Percentiles rank a stretch among this genome's conserved stretches.
These are phyloP conservation scores for Mastacembelus armatus DNA, from an alignment of 2,797 vertebrate genomes.

Conservation along the genomic window DNA sequence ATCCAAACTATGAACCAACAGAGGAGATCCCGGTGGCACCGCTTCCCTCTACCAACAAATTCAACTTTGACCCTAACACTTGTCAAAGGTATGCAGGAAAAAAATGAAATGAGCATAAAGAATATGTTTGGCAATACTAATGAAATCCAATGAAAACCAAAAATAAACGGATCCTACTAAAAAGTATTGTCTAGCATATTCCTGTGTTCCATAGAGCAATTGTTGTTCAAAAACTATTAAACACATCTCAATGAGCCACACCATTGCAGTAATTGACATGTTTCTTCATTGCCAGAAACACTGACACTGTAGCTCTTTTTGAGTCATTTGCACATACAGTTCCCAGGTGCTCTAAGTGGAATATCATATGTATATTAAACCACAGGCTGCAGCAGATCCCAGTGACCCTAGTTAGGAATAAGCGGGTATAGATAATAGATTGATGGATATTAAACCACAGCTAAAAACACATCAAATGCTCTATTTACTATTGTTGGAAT, in stretches of 20 bases:
- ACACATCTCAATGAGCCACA: background rate
- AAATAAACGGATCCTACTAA: background rate
- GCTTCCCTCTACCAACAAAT: slow-evolving; percentile 12
- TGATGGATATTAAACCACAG: no score
- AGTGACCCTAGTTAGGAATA: no score
- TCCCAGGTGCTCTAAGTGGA: background rate
- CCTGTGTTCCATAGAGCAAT: background rate
- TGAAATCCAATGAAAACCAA: background rate
- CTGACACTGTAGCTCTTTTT: background rate
- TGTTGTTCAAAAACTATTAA: background rate
- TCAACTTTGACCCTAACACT: slow-evolving; percentile 68
- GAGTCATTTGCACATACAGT: background rate
- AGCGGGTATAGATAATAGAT: no score
- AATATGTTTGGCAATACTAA: background rate
- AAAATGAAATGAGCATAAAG: background rate
- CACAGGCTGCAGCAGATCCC: no score
- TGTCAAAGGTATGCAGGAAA: slow-evolving; percentile 69
- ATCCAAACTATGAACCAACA: slow-evolving; percentile 70
- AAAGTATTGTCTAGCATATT: background rate
- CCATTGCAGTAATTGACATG: background rate
- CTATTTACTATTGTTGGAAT: no score
- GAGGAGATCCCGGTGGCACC: slow-evolving; percentile 23
- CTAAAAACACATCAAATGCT: background rate
- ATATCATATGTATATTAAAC: background rate
- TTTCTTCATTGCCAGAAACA: background rate